Conservation (phyloP, 1,140 invertebrate genomes). For the Scaptomyza graminum region DNA sequence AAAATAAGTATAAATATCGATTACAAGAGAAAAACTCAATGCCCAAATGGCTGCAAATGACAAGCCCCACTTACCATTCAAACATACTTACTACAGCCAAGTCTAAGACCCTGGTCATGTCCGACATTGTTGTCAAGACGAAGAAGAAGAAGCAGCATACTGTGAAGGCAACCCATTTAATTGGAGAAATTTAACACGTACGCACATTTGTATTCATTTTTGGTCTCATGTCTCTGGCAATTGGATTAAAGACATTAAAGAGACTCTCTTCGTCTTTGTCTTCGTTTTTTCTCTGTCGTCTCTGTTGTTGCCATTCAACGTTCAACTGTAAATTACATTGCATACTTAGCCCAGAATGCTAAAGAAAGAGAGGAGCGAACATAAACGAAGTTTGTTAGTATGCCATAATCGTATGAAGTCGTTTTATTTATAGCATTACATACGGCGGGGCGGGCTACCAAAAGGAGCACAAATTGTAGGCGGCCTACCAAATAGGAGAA, state of each 20-base stretch:
- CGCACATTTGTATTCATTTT: slow-evolving; percentile 81
- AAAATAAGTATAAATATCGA: slow-evolving; percentile 79
- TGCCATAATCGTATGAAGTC: slow-evolving; percentile 78
- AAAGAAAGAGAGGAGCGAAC: slow-evolving; percentile 5
- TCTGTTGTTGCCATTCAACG: slow-evolving; percentile 35
- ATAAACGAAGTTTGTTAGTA: slow-evolving; percentile 69
- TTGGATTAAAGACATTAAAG: slow-evolving; percentile 81
- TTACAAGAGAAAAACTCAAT: slow-evolving; percentile 46
- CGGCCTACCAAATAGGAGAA: not conserved
- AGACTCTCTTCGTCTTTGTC: slow-evolving; percentile 43
- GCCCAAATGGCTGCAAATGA: slow-evolving; percentile 46
- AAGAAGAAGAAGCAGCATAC: no score
- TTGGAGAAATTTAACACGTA: slow-evolving; percentile 80
- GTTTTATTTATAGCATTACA: slow-evolving; percentile 81
- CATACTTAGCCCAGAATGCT: slow-evolving; percentile 51
- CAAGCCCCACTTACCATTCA: slow-evolving; percentile 19
- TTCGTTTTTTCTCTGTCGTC: not conserved
- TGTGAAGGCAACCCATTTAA: slow-evolving; percentile 73
- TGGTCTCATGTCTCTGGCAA: slow-evolving; percentile 72
- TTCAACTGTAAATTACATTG: slow-evolving; percentile 78
- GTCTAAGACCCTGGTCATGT: slow-evolving; percentile 22
- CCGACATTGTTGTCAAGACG: slow-evolving; percentile 13
- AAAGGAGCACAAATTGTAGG: not conserved
- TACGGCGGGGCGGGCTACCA: slow-evolving; percentile 34
- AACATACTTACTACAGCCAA: not conserved